Conservation (phyloP, 2,797 vertebrate species). For the Cyclopterus lumpus region DNA sequence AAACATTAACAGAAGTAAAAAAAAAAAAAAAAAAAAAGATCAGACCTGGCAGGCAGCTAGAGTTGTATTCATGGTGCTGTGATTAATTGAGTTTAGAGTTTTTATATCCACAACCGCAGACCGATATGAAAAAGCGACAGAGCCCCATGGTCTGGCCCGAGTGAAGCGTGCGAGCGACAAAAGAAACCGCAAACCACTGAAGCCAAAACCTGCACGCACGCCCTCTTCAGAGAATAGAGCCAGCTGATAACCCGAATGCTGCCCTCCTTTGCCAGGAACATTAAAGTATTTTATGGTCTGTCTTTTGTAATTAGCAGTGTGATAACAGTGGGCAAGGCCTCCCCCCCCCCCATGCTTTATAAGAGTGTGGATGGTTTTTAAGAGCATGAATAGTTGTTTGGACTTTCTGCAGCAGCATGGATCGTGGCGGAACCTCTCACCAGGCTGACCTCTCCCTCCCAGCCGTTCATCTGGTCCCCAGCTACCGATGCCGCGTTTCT, state of each 20-base stretch:
- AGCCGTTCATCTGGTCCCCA: no score
- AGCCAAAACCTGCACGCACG: conserved; percentile 17
- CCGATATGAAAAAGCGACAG: conserved; percentile 10
- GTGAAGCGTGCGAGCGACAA: conserved; percentile 7
- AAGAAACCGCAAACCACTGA: conserved; percentile 9
- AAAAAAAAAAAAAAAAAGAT: background rate
- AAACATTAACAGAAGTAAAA: background rate
- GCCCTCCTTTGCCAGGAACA: conserved; percentile 18
- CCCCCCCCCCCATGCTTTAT: background rate
- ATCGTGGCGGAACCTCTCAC: no score
- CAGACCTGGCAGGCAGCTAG: background rate
- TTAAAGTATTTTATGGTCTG: background rate
- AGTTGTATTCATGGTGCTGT: background rate
- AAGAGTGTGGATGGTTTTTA: conserved; percentile 11
- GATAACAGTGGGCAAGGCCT: conserved; percentile 41
- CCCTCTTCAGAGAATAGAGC: conserved; percentile 28
- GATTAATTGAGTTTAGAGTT: conserved; percentile 1
- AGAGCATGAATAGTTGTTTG: background rate
- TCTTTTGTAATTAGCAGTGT: background rate
- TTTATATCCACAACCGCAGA: background rate
- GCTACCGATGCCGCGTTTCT: no score
- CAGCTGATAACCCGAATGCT: conserved; percentile 41
- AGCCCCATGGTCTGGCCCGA: background rate
- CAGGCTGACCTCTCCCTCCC: no score
- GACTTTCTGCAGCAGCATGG: conserved; percentile 34